Conservation (phyloP, 2,113 vertebrate species). For the Aviceda subcristata region DNA sequence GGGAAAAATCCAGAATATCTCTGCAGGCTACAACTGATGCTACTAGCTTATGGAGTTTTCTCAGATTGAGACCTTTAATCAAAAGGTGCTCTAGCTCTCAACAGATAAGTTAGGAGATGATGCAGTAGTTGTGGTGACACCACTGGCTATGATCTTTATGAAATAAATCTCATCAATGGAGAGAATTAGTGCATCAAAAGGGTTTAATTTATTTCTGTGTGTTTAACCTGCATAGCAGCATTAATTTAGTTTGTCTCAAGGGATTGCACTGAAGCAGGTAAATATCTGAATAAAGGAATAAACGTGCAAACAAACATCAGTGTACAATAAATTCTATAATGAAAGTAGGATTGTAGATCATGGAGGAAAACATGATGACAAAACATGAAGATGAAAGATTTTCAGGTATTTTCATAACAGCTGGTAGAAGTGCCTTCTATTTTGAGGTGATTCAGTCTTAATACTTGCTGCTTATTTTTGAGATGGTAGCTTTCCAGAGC, state of each 20-base stretch:
- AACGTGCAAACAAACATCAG: neutral
- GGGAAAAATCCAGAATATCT: neutral
- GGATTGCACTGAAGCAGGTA: neutral
- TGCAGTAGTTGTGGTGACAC: neutral
- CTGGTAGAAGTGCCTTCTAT: neutral
- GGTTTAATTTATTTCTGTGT: neutral
- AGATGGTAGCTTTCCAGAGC: slow-evolving; percentile 29
- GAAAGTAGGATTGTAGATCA: neutral
- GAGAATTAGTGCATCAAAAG: neutral
- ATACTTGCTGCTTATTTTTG: neutral
- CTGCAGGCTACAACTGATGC: neutral
- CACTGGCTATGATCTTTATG: neutral
- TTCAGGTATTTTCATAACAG: neutral
- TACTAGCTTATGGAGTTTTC: neutral
- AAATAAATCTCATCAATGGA: neutral
- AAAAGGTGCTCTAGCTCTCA: neutral
- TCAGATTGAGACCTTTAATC: neutral
- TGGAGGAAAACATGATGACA: neutral
- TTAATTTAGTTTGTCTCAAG: neutral
- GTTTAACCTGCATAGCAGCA: neutral
- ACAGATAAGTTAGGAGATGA: neutral
- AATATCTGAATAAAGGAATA: neutral
- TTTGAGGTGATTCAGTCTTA: neutral
- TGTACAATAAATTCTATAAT: neutral
- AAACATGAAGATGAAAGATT: neutral